These are phyloP conservation scores for Odontomachus brunneus DNA, from an alignment of 1,140 invertebrate species.

Conservation along the genomic window DNA sequence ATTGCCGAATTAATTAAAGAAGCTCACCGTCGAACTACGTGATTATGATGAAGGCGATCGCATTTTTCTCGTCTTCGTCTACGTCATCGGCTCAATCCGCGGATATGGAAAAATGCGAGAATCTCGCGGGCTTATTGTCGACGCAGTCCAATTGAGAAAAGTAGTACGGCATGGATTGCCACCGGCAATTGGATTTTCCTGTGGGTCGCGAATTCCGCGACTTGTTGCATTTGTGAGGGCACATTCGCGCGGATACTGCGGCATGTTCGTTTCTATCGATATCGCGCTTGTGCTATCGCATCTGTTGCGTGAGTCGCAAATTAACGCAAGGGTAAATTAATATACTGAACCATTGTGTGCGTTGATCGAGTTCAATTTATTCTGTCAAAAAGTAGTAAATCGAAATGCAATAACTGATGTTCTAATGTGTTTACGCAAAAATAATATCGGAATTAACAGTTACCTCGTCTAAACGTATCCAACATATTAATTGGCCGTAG, in stretches of 20 bases:
- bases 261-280: conserved; percentile 48
- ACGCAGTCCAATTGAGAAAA: conserved; percentile 10
- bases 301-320: conserved; percentile 33
- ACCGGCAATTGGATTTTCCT: conserved; percentile 46
- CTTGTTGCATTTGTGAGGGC: conserved; percentile 67
- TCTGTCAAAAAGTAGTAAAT: neutral
- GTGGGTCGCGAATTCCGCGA: conserved; percentile 57
- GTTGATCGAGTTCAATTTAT: neutral
- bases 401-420: neutral
- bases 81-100: neutral
- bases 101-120: neutral
- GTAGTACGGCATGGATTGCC: conserved; percentile 28
- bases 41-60: neutral
- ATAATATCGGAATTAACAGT: neutral
- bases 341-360: neutral
- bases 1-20: too few species aligned
- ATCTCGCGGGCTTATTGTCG: neutral
- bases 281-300: neutral
- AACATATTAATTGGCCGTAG: too few species aligned
- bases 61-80: neutral
- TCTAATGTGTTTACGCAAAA: neutral
- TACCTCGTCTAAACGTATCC: too few species aligned
- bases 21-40: too few species aligned
- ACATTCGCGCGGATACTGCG: conserved; percentile 14
- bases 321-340: conserved; percentile 2